Evolutionary conservation across 2,797 vertebrate species (phyloP).

Genomic region (Crocodylus rhombifer): DNA sequence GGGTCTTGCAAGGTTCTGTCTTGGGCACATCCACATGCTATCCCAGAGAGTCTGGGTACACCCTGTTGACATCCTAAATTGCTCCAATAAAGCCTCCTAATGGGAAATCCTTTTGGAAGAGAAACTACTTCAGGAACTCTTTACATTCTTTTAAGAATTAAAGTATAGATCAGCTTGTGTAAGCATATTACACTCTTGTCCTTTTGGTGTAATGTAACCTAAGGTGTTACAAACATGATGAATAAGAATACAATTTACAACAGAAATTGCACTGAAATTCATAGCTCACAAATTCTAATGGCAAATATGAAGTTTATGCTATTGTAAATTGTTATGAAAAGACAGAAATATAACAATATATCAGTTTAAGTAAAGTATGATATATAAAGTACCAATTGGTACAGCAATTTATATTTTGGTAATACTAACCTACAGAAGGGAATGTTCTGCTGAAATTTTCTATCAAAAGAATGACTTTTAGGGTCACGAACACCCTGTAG

Average conservation of each 20-base stretch:
- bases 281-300: neutral
- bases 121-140: neutral
- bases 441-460: neutral
- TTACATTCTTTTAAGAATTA: too few relatives aligned
- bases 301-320: neutral
- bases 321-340: neutral
- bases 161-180: neutral
- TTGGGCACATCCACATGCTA: neutral
- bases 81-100: neutral
- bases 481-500: neutral
- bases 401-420: too few relatives aligned
- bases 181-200: neutral
- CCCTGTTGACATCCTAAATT: neutral
- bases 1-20: neutral
- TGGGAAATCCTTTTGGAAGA: neutral
- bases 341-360: neutral
- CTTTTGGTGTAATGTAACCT: neutral
- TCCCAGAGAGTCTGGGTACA: neutral
- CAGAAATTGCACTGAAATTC: too few relatives aligned
- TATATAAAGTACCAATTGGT: too few relatives aligned
- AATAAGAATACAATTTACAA: neutral
- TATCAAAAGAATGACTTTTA: too few relatives aligned
- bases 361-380: neutral
- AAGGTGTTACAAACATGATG: neutral
- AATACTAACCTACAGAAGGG: neutral